A percentile compares a stretch with the other conserved stretches of the same genome.
Conservation (phyloP, 2,888 invertebrate genomes). For the Ypsolopha scabrella region DNA sequence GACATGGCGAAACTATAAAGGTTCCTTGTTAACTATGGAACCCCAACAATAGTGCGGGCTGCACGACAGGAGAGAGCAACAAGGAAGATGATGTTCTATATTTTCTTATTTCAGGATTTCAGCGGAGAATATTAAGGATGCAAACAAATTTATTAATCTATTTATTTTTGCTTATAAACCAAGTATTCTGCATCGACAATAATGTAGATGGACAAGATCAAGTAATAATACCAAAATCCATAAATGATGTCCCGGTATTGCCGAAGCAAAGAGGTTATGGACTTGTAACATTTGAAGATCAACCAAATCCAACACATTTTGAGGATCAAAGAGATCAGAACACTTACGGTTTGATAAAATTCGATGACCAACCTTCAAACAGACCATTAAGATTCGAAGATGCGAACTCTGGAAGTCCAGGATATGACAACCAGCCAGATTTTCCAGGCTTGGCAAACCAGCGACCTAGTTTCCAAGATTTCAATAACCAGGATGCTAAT, state of each 20-base stretch:
- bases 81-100: neutral
- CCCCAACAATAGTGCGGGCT: no score
- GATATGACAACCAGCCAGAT: neutral
- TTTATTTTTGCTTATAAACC: neutral
- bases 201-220: neutral
- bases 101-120: neutral
- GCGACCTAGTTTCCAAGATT: neutral
- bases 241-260: neutral
- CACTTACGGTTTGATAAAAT: slow-evolving; percentile 6
- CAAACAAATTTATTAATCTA: neutral
- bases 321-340: neutral
- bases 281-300: slow-evolving; percentile 16
- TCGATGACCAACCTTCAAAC: slow-evolving; percentile 1
- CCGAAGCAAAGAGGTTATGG: slow-evolving; percentile 13
- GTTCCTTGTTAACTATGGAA: no score
- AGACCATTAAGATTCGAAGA: neutral
- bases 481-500: neutral
- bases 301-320: neutral
- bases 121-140: neutral
- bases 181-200: neutral
- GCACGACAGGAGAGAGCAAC: no score
- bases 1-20: no score
- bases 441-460: no score
- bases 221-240: neutral
- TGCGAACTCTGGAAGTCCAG: no score